Base-by-base conservation (phyloP, 1,140 invertebrate species). In the Monomorium pharaonis region DNA sequence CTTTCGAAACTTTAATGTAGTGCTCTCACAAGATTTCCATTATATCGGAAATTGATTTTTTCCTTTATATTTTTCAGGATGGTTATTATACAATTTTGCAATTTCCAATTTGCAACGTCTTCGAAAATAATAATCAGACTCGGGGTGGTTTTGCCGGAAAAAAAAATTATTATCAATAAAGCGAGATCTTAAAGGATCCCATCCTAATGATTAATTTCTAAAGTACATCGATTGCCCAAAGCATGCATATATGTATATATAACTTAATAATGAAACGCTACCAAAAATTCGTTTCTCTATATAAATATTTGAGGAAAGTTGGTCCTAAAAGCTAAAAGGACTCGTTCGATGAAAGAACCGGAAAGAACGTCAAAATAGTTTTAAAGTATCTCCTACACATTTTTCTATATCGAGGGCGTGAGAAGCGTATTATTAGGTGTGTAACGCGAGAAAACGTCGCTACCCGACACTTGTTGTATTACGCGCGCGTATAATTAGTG, bases 401-500 rank as follows among this genome's bases (percentile, higher is more conserved):
- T n/a, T n/a, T n/a, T n/a, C 33, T 75, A 0, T 21, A 9, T 24
- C 24, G 21, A 42, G 37, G 37, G 24, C 74, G 74, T 77, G 74
- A 47, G 74, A 77, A 62, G 24, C 30, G 56, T 37, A 5, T 24
- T 18, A 76, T 44, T 60, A 58, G 7, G 6, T 30, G 4, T 3
- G 24, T 7, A 49, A 33, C 27, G 33, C 18, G 74, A n/a, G 21
- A 54, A 27, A 76, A 27, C 27, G 1, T 76, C 18, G 21, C 33
- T 72, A 49, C 16, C 44, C 14, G 18, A 33, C 3, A 30, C 27
- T 27, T 77, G n/a, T n/a, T n/a, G 42, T 30, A 47, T 27, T 24
- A 47, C 33, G 49, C 18, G 21, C 27, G 37, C 56, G 6, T 30
- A 30, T 77, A 77, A 77, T 77, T 77, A 62, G 42, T 14, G 56